Base-by-base conservation (phyloP, 1,140 invertebrate genomes). In the Ostrea edulis region DNA sequence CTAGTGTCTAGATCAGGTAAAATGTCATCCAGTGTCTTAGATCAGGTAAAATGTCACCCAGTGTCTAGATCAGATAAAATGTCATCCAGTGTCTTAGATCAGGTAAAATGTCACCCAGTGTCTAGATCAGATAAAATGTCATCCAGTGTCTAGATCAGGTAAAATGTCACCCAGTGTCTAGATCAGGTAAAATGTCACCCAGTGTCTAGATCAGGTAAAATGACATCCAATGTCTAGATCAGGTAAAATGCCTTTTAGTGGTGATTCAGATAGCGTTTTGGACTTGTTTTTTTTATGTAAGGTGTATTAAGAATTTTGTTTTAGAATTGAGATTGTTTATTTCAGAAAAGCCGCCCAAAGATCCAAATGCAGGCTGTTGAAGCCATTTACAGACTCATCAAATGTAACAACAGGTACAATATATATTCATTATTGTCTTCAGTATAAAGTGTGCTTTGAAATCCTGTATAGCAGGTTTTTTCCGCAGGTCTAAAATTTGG, bases 1-100 rank as follows among this genome's bases (percentile, higher is more conserved):
- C 8, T 81, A 89, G 65, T 87, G 88, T 65, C 44, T 89, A 68
- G 88, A 89, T 65, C 88, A 87, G 82, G 88, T 89, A 53, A 54
- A 12, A 5, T 5, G 35, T 44, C 35, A 2, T 44, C 35, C 5
- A n/a, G n/a, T n/a, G n/a, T n/a, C n/a, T n/a, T n/a, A n/a, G n/a
- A n/a, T n/a, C n/a, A n/a, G n/a, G n/a, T n/a, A n/a, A n/a, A n/a
- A n/a, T n/a, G n/a, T n/a, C 0, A 65, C 65, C 8, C 85, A 89
- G 65, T 87, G 88, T 65, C 44, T 89, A 68, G 88, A 89, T 65
- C 88, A 87, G 82, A 86, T 89, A 53, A 54, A 12, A 5, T 5
- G 35, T 44, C 35, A 2, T 44, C 35, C 5, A n/a, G n/a, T n/a
- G n/a, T n/a, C n/a, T n/a, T n/a, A n/a, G n/a, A n/a, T n/a, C n/a